Conservation (phyloP, 2,797 vertebrate genomes). For the Gadopsis bispinosus region DNA sequence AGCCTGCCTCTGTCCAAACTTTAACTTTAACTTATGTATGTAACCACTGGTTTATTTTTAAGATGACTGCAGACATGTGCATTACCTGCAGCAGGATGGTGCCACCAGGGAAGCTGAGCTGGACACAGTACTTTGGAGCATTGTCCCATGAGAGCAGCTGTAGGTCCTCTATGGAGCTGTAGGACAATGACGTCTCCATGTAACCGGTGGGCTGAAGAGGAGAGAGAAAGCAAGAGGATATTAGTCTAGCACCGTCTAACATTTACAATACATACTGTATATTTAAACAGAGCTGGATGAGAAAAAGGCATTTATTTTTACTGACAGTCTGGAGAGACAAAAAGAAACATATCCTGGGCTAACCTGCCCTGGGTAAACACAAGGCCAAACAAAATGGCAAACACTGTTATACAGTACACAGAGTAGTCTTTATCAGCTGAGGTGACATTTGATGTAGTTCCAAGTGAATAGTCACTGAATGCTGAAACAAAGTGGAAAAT, state of each 20-base stretch:
- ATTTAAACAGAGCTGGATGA: conserved; percentile 49
- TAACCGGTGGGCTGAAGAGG: conserved; percentile 93
- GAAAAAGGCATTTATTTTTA: conserved; percentile 48
- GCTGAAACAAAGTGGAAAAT: conserved; percentile 62
- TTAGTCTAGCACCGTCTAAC: conserved; percentile 43
- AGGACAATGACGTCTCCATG: conserved; percentile 97
- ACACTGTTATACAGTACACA: conserved; percentile 26
- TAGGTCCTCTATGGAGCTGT: conserved; percentile 98
- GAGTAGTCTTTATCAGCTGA: conserved; percentile 47
- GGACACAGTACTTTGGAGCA: conserved; percentile 98
- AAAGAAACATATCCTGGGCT: conserved; percentile 58
- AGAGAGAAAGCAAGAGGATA: conserved; percentile 31
- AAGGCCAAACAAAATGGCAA: conserved; percentile 42
- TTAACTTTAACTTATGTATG: no score
- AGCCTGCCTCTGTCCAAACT: no score
- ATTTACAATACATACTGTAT: conserved; percentile 49
- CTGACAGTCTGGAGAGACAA: conserved; percentile 63
- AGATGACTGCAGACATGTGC: not conserved
- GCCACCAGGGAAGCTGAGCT: conserved; percentile 96
- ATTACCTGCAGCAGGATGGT: conserved; percentile 97
- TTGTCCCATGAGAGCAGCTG: conserved; percentile 99
- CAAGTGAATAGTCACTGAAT: conserved; percentile 29
- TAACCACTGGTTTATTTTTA: not conserved
- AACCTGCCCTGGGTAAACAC: conserved; percentile 62
- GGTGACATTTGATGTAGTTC: conserved; percentile 37